Evolutionary conservation across 2,888 invertebrate genomes (phyloP).

Genomic region (Sinopyrophorus schimmeli): DNA sequence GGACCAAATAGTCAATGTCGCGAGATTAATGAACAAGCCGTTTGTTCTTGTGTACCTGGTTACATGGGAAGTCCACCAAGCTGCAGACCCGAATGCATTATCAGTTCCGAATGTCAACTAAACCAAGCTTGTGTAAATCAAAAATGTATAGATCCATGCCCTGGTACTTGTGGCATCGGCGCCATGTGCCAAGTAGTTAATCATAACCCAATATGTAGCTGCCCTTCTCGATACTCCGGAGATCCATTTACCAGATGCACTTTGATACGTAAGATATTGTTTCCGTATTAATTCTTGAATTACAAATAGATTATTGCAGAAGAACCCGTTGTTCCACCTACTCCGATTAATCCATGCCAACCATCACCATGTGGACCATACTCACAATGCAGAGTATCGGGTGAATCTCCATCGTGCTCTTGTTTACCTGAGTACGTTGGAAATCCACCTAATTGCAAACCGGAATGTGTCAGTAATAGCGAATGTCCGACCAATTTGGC

Average conservation of each 20-base stretch:
- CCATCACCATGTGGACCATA: slow-evolving; percentile 75
- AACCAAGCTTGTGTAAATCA: slow-evolving; percentile 57
- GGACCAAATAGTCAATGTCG: slow-evolving; percentile 55
- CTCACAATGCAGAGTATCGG: slow-evolving; percentile 59
- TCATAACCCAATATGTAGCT: slow-evolving; percentile 86
- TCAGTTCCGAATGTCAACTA: slow-evolving; percentile 57
- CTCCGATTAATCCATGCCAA: slow-evolving; percentile 62
- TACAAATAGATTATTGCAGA: slow-evolving; percentile 39
- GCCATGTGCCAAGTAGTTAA: slow-evolving; percentile 73
- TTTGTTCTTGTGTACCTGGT: slow-evolving; percentile 57
- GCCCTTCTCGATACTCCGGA: slow-evolving; percentile 75
- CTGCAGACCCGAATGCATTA: slow-evolving; percentile 58
- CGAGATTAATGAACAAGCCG: slow-evolving; percentile 65
- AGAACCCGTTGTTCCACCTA: slow-evolving; percentile 33
- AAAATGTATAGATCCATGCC: slow-evolving; percentile 62
- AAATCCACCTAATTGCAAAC: slow-evolving; percentile 71
- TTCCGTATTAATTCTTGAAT: background rate
- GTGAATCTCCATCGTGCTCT: slow-evolving; percentile 62
- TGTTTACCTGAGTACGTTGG: slow-evolving; percentile 66
- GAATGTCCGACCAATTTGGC: slow-evolving; percentile 72
- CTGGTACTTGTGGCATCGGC: slow-evolving; percentile 60
- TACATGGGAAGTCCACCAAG: slow-evolving; percentile 61
- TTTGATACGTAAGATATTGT: slow-evolving; percentile 42
- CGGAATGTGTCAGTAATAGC: slow-evolving; percentile 72
- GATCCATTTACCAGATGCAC: slow-evolving; percentile 77